Base-by-base conservation (phyloP, 2,888 invertebrate species). In the Dasypolia templi region DNA sequence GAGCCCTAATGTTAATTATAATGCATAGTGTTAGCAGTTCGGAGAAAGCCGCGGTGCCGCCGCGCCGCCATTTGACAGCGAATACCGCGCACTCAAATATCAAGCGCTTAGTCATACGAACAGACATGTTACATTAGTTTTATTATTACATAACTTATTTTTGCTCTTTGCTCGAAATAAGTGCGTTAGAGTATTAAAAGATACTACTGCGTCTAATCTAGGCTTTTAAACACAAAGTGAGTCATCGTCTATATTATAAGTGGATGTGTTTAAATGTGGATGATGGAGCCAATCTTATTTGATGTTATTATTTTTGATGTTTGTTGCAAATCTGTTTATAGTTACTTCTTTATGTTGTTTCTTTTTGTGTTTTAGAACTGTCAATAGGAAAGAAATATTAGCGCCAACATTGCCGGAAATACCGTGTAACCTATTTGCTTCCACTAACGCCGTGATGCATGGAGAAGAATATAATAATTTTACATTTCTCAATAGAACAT, bases 51-150 rank as follows among this genome's bases (percentile, higher is more conserved):
- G 81, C 81, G 86, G 83, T 85, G 66, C 83, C 78, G 76, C 75
- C 81, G 83, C 76, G 77, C 81, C 83, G 88, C 90, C 88, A 90
- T 93, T 92, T 93, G 91, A 93, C 92, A 89, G 90, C 90, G 87
- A 91, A 91, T 90, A 88, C 90, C 86, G 85, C 78, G 82, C 87
- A 86, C 90, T 91, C 91, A 93, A 93, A 94, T 94, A 94, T 93
- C 94, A 92, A 88, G 75, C 88, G 90, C 91, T 94, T 92, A 93
- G 91, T 94, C 95, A 94, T 88, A 87, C 66, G 67, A 77, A 83
- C 86, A 84, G 78, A 84, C 88, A 84, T 84, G 79, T 80, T 87
- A 81, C 73, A 80, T 77, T 87, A 84, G 77, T 86, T 86, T 87
- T 86, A 87, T 87, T 83, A 84, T 84, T 85, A 86, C 72, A 70